Evolutionary conservation across 2,888 invertebrate species (phyloP), one percentile per base, ranked within the genome.

Genomic region (Cephus sareptanus): DNA sequence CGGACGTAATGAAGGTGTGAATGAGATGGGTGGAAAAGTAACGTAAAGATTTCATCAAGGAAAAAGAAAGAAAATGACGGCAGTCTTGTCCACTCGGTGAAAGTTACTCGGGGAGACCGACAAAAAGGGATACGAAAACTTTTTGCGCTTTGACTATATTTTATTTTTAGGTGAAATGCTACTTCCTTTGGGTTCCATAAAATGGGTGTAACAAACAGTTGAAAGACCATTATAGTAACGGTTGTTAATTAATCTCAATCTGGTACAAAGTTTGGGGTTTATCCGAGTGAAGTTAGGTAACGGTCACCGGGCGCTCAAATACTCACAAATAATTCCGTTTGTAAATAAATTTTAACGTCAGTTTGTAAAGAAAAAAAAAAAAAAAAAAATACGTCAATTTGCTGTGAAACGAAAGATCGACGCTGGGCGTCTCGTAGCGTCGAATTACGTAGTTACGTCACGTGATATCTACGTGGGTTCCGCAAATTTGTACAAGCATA

Each of bases 341-440:
- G 79, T 79, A 80, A 86, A n/a, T n/a, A n/a, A 86, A 84, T 85
- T 87, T 86, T 83, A 40, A 79, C 70, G 78, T 70, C 75, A 56
- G 73, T 76, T 80, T 74, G 76, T 77, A n/a, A n/a, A 79, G 77
- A 81, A 81, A 79, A 76, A 80, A 80, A 79, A 74, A 79, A 79
- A 75, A 81, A 78, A 77, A 82, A 83, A 82, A 82, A 81, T 76
- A 81, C 34, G 11, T 78, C 83, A 82, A 84, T 87, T 86, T 86
- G 81, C 85, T 83, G 81, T 81, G 76, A 84, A 87, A 86, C 83
- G 84, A 85, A 84, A 83, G 79, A 77, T 40, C 40, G 56, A 56
- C 56, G 56, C 56, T 56, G 56, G 56, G 6, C 56, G 23, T 56
- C 6, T 56, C 23, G 56, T 23, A 9, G 56, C 56, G 23, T 56